Conservation (phyloP, 2,888 invertebrate genomes). For the Furcula furcula region DNA sequence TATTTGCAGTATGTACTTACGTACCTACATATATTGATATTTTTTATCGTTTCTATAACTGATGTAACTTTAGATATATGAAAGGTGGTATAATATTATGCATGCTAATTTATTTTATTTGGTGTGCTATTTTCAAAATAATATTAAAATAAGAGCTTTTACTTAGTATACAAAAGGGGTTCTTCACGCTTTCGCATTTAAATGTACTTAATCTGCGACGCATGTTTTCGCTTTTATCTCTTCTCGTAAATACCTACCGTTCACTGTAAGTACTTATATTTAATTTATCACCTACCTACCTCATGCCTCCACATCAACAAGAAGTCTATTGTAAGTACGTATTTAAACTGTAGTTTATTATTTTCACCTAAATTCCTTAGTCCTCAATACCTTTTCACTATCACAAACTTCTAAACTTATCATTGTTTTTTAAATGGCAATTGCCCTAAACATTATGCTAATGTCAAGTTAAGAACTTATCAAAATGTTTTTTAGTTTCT, state of each 20-base stretch:
- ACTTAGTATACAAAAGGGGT: not conserved
- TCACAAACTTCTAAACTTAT: not conserved
- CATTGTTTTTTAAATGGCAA: not conserved
- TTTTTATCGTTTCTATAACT: too few species aligned
- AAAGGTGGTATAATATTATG: too few species aligned
- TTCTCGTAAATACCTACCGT: constrained; percentile 15
- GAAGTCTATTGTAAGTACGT: not conserved
- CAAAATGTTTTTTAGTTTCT: too few species aligned
- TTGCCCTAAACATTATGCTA: too few species aligned
- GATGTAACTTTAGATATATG: too few species aligned
- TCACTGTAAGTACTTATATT: constrained; percentile 28
- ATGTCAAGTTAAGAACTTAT: too few species aligned
- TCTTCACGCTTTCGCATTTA: constrained; percentile 11
- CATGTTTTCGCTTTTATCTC: constrained; percentile 15
- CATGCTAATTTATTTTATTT: not conserved
- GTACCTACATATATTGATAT: too few species aligned
- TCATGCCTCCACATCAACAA: not conserved
- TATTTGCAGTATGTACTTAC: too few species aligned
- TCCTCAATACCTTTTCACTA: not conserved
- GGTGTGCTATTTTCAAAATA: not conserved
- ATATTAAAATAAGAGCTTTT: not conserved
- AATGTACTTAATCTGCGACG: constrained; percentile 8
- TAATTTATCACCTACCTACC: constrained; percentile 7
- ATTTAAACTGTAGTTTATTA: not conserved
- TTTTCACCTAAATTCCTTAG: not conserved